Base-by-base conservation (phyloP, 2,888 invertebrate species). In the Drosophila tanythrix region DNA sequence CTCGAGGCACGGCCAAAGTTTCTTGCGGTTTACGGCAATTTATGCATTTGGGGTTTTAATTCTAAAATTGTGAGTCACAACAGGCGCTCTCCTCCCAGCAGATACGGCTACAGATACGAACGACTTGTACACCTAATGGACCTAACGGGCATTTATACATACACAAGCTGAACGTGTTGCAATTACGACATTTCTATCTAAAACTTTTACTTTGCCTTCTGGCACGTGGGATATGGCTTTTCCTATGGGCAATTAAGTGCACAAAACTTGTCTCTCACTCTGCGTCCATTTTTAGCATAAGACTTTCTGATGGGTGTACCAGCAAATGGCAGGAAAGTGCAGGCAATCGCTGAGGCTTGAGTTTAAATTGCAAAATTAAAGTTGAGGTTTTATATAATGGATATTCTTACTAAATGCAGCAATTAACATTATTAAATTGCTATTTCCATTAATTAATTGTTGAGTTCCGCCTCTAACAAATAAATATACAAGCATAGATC, bases 11-110 rank as follows among this genome's bases (percentile, higher is more conserved):
- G 77, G 85, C 81, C 88, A 88, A 89, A 90, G 88, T 91, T 91
- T 84, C 91, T 89, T 91, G 91, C 82, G 88, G 85, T 86, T 91
- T 90, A 88, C 82, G 82, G 81, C 78, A 87, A 88, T 88, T 88
- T 88, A 88, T 88, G 89, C 79, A 70, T 87, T 90, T 90, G 73
- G 78, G 84, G 75, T 65, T 86, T 89, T 88, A 87, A 84, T 90
- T 89, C 90, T 90, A 71, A 83, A 90, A 90, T 78, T 88, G 88
- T 88, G 90, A 88, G 75, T 90, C 90, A 88, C 86, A 82, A 82
- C 88, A 85, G 85, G 71, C 81, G 56, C 66, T 55, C 66, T 65
- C 27, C 48, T 46, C 29, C 61, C 40, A 70, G 57, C 60, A 57
- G 40, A 64, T 81, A 62, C 66, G 68, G 66, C 73, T 66, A 63